These are phyloP conservation scores for Heteractis magnifica DNA, from an alignment of 92 coral and sea anemone genomes.

Conservation along the genomic window DNA sequence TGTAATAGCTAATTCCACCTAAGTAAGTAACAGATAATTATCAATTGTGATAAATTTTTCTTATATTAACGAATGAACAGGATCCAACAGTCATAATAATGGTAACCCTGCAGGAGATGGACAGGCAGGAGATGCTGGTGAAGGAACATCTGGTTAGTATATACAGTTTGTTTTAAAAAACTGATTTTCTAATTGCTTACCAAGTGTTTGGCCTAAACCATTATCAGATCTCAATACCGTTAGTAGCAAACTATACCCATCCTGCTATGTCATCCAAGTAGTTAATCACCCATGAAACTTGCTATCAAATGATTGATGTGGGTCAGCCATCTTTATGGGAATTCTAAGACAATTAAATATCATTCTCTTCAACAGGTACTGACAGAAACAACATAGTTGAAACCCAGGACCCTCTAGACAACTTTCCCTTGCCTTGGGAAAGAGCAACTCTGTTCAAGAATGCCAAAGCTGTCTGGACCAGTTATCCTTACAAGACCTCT, in stretches of 20 bases:
- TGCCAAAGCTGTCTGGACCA: constrained; percentile 67
- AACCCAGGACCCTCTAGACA: constrained; percentile 61
- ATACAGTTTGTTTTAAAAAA: neutral
- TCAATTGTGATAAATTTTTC: too few species aligned
- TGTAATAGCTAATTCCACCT: too few species aligned
- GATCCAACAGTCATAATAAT: constrained; percentile 94
- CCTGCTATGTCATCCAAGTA: too few species aligned
- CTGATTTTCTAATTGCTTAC: neutral
- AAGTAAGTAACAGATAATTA: too few species aligned
- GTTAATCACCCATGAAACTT: too few species aligned
- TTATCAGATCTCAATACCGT: too few species aligned
- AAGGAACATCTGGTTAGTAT: constrained; percentile 74
- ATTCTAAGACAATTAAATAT: neutral
- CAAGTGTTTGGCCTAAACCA: neutral
- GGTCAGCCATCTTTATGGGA: neutral
- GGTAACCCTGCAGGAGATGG: constrained; percentile 99
- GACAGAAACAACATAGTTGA: constrained; percentile 93
- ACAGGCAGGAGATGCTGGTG: constrained; percentile 95
- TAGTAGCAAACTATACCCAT: too few species aligned
- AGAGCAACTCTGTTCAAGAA: constrained; percentile 57
- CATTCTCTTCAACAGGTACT: constrained; percentile 56
- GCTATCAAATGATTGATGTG: too few species aligned
- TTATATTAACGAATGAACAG: constrained; percentile 32
- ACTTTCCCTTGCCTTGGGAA: constrained; percentile 76
- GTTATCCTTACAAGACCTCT: constrained; percentile 36